Base-by-base conservation (phyloP, 2,113 vertebrate species). In the Equus quagga region DNA sequence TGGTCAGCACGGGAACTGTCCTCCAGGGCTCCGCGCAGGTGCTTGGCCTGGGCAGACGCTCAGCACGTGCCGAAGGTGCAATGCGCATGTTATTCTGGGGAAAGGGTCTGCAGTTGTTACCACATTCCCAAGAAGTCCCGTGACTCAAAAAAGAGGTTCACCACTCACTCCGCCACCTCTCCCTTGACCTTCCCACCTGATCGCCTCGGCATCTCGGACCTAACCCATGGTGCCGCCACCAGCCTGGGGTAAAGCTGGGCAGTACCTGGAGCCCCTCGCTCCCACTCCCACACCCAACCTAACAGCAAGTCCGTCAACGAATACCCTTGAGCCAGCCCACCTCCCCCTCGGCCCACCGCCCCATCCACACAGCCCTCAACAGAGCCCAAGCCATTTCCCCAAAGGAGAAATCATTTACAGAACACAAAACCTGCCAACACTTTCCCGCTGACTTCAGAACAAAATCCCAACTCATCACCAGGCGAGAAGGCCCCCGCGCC, bases 11-110 rank as follows among this genome's bases (percentile, higher is more conserved):
- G 51, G 13, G 5, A 0, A 0, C 8, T 49, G 31, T 36, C 28
- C 86, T 12, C 12, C 33, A 4, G 14, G 73, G 36, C 41, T 58
- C 24, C 28, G 41, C 36, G 23, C 49, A 2, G 72, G 90, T 1
- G 81, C 58, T 64, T 58, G 15, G 54, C 65, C 65, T 11, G 2
- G 78, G 56, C 6, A 2, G 33, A 60, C 7, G 0, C 70, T 24
- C 1, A 0, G 46, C 12, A 0, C 6, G 28, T 33, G 54, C 13
- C 31, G 9, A 76, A 31, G 0, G 11, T 0, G 17, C 0, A 7
- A 54, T 2, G 9, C 0, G 14, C 5, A 36, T 5, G 14, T 62
- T 12, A 44, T 24, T 67, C 78, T 33, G 78, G 12, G 56, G 82
- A 26, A 26, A 26, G 58, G 56, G 70, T 44, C 49, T 24, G 1